Base-by-base conservation (phyloP, 2,888 invertebrate species). In the Byasa hedistus region DNA sequence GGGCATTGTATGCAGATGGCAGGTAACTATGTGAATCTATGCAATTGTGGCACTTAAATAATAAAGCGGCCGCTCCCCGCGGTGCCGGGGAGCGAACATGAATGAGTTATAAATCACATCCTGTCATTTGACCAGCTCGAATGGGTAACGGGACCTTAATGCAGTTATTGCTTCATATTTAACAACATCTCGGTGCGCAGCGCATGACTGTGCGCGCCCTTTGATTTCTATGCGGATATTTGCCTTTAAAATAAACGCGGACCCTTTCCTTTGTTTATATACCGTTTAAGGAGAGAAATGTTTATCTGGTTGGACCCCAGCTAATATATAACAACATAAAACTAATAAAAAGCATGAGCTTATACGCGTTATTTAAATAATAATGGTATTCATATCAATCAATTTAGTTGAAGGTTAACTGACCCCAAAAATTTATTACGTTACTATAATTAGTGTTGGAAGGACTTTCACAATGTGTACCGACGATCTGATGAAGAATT, bases 21-120 rank as follows among this genome's bases (percentile, higher is more conserved):
- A 63, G 36, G 17, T 67, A 64, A 64, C 64, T 67, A 64, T 67
- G 67, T 64, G 64, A 67, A 57, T 64, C 67, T 64, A 67, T 67
- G 67, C 67, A 67, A 67, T 67, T 64, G 64, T 64, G 67, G 67
- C 64, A 67, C 64, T 67, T 67, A 67, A 67, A 67, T 67, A 67
- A 64, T 67, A 64, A 67, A 67, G 56, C 60, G 57, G 59, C 64
- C 59, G 66, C 66, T 63, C 66, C 67, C 63, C 67, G 67, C 63
- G 24, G 55, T 22, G 64, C 64, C 65, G 68, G 64, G 70, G 69
- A 66, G 52, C 67, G 65, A 61, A 66, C 67, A 68, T 75, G 76
- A 78, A 76, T 76, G 72, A 76, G 77, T 72, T 71, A 74, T 77
- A 79, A 79, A 78, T 78, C 76, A 75, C 69, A 61, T 66, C 68